These are phyloP conservation scores for Pelodiscus sinensis DNA, from an alignment of 2,113 vertebrate genomes.

Conservation along the genomic window DNA sequence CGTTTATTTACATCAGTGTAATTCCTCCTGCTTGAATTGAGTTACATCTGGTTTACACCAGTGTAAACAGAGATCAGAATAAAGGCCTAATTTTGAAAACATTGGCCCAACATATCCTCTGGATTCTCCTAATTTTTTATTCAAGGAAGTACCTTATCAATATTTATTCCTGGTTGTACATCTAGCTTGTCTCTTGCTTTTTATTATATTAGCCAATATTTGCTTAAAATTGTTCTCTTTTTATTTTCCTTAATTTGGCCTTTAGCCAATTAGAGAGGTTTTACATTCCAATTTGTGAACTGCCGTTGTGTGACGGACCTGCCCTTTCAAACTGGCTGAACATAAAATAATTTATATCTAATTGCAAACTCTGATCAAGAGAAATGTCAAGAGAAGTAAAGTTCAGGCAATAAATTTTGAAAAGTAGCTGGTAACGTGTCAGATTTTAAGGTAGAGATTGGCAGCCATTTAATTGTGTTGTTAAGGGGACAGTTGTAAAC, in stretches of 20 bases:
- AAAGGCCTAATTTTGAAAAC: neutral
- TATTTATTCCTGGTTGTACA: neutral
- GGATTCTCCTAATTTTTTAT: neutral
- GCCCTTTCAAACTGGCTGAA: neutral
- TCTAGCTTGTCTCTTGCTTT: neutral
- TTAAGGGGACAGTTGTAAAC: neutral
- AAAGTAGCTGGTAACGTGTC: neutral
- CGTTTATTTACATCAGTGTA: neutral
- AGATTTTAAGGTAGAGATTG: conserved; percentile 36
- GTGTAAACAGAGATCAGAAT: neutral
- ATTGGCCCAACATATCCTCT: neutral
- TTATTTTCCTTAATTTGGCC: neutral
- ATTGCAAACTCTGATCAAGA: conserved; percentile 37
- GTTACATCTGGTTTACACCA: neutral
- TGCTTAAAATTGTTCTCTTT: neutral
- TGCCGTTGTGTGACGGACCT: neutral
- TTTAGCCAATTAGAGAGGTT: neutral
- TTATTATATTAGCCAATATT: neutral
- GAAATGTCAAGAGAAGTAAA: neutral
- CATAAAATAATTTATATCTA: conserved; percentile 25
- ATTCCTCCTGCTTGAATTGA: neutral
- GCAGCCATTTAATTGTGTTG: conserved; percentile 14
- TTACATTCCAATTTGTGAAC: conserved; percentile 1
- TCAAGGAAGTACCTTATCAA: neutral
- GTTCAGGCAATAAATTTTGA: conserved; percentile 11